These are phyloP conservation scores for Microdon myrmicae DNA, from an alignment of 2,888 invertebrate genomes.

Conservation along the genomic window DNA sequence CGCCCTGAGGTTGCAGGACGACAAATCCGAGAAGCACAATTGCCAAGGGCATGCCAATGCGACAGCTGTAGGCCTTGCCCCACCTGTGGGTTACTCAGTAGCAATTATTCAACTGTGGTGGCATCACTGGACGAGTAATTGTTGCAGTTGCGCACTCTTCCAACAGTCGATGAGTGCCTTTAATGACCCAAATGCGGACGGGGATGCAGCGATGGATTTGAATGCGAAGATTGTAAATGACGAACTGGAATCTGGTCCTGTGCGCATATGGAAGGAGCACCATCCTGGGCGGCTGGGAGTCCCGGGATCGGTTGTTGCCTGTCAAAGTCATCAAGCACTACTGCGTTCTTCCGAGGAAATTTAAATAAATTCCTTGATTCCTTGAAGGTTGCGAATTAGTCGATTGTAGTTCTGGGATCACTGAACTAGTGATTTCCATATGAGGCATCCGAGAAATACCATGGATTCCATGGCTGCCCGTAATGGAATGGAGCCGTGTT, in stretches of 20 bases:
- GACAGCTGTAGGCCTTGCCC: constrained; percentile 26
- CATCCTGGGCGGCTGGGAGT: not conserved
- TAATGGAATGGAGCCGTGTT: no score
- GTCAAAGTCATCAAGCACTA: constrained; percentile 41
- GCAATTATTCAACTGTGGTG: constrained; percentile 51
- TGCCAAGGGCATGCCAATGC: constrained; percentile 47
- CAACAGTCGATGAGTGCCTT: constrained; percentile 17
- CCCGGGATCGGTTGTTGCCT: constrained; percentile 34
- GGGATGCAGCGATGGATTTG: constrained; percentile 37
- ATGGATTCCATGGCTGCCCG: constrained; percentile 14
- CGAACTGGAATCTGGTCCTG: constrained; percentile 49
- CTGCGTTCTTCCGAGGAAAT: constrained; percentile 31
- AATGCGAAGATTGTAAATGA: constrained; percentile 46
- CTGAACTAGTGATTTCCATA: constrained; percentile 29
- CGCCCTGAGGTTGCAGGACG: constrained; percentile 13
- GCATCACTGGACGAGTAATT: constrained; percentile 47
- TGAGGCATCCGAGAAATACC: no score
- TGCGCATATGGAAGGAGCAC: constrained; percentile 31
- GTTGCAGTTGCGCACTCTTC: constrained; percentile 17
- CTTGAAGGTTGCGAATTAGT: constrained; percentile 16
- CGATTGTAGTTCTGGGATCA: constrained; percentile 15
- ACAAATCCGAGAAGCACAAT: constrained; percentile 17
- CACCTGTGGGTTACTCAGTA: constrained; percentile 28
- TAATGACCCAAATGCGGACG: constrained; percentile 48
- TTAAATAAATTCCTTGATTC: constrained; percentile 45